Evolutionary conservation across 2,797 vertebrate species (phyloP), one percentile per base, ranked within the genome.

Genomic region (Paedocypris micromegethes): DNA sequence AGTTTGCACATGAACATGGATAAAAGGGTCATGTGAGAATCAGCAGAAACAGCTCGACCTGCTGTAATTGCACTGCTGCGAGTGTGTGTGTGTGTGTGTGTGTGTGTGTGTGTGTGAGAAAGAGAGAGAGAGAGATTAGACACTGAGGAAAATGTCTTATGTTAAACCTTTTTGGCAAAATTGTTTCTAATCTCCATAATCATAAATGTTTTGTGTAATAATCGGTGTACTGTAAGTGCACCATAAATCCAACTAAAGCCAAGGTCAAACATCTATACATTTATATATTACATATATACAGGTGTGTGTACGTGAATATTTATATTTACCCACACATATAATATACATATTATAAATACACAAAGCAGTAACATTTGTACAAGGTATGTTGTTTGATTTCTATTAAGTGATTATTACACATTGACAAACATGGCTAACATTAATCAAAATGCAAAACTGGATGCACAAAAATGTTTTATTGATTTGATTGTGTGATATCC

Each of bases 1-100:
- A 63, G 53, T 73, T 76, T 78, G 77, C 77, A 75, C 71, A 75
- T 54, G 48, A 65, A 51, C 46, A 54, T 58, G 70, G 41, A 60
- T 65, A 55, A 66, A 60, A 66, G 55, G 66, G 55, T 68, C n/a
- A 46, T 67, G 6, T 74, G 67, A 73, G 53, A 58, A 50, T 53
- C 58, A 51, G 44, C 47, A 53, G 61, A 62, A 52, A 8, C 70
- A 63, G 39, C 51, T 61, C 3, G 5, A 42, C 47, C 64, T 52
- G 58, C 58, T 64, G 37, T 69, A 50, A 46, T 42, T 45, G 9
- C 47, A 50, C 43, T 4, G 1, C 56, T 63, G 23, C 7, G 47
- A 60, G 60, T 46, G 50, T 45, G 64, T 56, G 54, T 61, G 57
- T 44, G 37, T 50, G 2, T 60, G 8, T 39, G 54, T 41, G 49